Evolutionary conservation across 2,113 vertebrate genomes (phyloP), one percentile per base, ranked within the genome.

Genomic region (Gambusia holbrooki): DNA sequence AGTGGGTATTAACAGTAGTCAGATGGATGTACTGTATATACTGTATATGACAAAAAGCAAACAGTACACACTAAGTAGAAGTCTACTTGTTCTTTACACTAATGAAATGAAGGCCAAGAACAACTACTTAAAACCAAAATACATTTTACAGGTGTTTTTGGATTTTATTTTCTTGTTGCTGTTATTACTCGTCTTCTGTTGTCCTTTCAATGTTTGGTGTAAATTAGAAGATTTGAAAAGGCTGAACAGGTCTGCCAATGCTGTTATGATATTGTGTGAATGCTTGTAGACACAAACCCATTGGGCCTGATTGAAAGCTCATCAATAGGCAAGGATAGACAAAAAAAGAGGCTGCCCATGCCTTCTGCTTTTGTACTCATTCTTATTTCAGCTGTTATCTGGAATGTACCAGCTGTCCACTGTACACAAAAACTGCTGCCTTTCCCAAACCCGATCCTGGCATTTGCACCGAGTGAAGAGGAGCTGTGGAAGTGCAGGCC

Each of bases 311-410:
- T 81, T 91, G 91, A 90, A 85, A 87, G 66, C 86, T 90, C 83
- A 80, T 91, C 89, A 92, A 88, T 91, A 79, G 86, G 71, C 62
- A 83, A 71, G 62, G 76, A 73, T 29, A 85, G 87, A 91, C 81
- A 91, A 58, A 58, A 58, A 58, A 89, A 91, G 83, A 89, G 80
- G 73, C 90, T 87, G 79, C 83, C 64, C 69, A 48, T 64, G 88
- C 86, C 89, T 74, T 80, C 75, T 80, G 82, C 79, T 81, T 93
- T 93, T 92, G 92, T 93, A 87, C 76, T 82, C 86, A 85, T 90
- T 93, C 93, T 87, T 92, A 91, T 93, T 92, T 93, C 92, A 92
- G 90, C 92, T 93, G 92, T 93, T 94, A 94, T 95, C 93, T 93
- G 88, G 93, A 93, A 94, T 94, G 92, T 93, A 90, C 84, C 93